A percentile compares a stretch with the other conserved stretches of the same genome.
Evolutionary conservation across 2,113 vertebrate genomes (phyloP).

Genomic region (Hirundichthys speculiger): DNA sequence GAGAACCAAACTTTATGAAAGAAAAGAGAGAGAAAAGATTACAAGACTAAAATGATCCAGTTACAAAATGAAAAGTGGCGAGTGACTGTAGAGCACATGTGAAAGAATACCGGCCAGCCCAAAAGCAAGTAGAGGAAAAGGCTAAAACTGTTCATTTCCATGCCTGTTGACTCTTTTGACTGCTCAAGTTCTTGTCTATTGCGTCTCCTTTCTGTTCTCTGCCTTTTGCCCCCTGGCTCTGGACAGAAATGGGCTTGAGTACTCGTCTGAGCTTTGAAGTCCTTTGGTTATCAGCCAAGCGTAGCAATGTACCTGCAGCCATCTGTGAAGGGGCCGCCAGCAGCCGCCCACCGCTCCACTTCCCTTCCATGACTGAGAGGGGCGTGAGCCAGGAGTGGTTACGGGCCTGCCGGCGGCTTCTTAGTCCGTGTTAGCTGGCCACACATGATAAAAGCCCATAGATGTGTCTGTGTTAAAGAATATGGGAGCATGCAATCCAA

Average conservation of each 20-base stretch:
- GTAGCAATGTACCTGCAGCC: conserved; percentile 76
- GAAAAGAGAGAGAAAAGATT: background rate
- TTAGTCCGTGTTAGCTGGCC: conserved; percentile 24
- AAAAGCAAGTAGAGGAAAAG: conserved; percentile 1
- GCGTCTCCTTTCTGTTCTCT: conserved; percentile 45
- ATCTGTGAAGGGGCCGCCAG: conserved; percentile 74
- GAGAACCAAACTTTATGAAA: conserved; percentile 15
- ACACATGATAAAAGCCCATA: conserved; percentile 12
- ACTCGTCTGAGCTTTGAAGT: conserved; percentile 73
- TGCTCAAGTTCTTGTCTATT: conserved; percentile 20
- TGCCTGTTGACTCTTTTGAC: conserved; percentile 70
- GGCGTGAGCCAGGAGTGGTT: conserved; percentile 46
- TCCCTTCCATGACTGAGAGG: conserved; percentile 60
- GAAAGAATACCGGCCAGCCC: conserved; percentile 4
- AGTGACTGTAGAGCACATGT: background rate
- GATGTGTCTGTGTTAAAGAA: conserved; percentile 30
- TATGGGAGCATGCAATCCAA: conserved; percentile 5
- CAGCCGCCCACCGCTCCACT: conserved; percentile 63
- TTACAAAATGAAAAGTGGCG: conserved; percentile 1
- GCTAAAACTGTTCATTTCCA: conserved; percentile 61
- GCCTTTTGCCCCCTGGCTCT: conserved; percentile 60
- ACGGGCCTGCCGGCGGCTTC: conserved; percentile 37
- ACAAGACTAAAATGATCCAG: background rate
- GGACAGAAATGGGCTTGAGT: conserved; percentile 61
- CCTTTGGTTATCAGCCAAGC: conserved; percentile 77